Conservation (phyloP, 1,140 invertebrate genomes). For the Venturia canescens region DNA sequence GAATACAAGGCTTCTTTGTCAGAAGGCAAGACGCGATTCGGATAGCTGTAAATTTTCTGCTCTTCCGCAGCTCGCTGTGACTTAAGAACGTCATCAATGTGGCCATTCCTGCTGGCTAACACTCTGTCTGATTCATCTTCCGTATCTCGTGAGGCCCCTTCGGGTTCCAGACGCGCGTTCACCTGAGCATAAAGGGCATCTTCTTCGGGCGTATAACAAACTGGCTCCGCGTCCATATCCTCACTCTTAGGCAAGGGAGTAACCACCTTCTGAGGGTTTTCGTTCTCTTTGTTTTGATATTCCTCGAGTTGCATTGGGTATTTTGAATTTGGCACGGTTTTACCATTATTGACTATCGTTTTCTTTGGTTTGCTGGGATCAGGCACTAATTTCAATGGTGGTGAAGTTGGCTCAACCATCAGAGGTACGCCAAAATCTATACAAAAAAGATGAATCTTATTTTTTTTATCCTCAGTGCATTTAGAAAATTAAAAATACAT, state of each 20-base stretch:
- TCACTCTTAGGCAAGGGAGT: conserved; percentile 50
- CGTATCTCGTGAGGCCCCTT: conserved; percentile 72
- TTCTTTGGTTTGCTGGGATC: conserved; percentile 67
- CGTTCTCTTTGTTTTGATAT: conserved; percentile 84
- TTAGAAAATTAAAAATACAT: not conserved
- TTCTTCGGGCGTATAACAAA: conserved; percentile 64
- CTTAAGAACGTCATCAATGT: conserved; percentile 18
- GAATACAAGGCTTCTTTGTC: conserved; percentile 61
- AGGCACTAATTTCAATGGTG: conserved; percentile 62
- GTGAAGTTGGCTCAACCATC: conserved; percentile 61
- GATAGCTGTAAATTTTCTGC: conserved; percentile 64
- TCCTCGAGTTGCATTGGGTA: conserved; percentile 77
- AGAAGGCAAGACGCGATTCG: conserved; percentile 60
- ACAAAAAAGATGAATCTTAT: not conserved
- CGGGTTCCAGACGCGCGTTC: conserved; percentile 71
- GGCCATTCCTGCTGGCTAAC: conserved; percentile 35
- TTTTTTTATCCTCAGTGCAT: too few species aligned
- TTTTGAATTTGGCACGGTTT: conserved; percentile 58
- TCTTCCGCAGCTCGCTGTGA: conserved; percentile 27
- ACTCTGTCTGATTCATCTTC: conserved; percentile 70
- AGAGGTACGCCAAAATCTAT: conserved; percentile 76
- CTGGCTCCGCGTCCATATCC: conserved; percentile 38
- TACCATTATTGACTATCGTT: conserved; percentile 65
- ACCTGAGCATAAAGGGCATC: conserved; percentile 73
- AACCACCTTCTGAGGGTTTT: conserved; percentile 79